These are phyloP conservation scores for Hoplias malabaricus DNA, from an alignment of 2,113 vertebrate genomes.

Conservation along the genomic window DNA sequence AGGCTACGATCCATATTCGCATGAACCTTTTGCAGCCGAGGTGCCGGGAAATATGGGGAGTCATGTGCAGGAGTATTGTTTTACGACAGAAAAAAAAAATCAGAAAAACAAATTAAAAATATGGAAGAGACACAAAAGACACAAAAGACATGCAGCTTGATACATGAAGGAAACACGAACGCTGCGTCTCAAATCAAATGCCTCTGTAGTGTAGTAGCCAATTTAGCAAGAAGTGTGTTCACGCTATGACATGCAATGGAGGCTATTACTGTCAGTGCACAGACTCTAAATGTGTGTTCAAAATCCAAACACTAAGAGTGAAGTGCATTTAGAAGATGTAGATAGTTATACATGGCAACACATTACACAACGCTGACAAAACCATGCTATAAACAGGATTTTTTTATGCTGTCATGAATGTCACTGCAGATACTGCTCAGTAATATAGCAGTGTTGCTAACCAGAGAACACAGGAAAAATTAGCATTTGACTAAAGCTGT, in stretches of 20 bases:
- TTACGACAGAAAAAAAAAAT: neutral
- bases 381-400: too few species aligned
- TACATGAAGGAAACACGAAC: neutral
- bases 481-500: too few species aligned
- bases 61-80: neutral
- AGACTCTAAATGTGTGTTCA: too few species aligned
- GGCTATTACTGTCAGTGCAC: neutral
- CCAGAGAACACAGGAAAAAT: too few species aligned
- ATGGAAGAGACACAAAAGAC: neutral
- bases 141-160: slow-evolving; percentile 3
- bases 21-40: neutral
- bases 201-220: neutral
- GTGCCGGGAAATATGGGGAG: neutral
- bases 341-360: too few species aligned
- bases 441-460: too few species aligned
- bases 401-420: too few species aligned
- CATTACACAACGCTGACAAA: too few species aligned
- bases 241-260: neutral
- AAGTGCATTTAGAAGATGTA: too few species aligned
- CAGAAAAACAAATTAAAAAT: slow-evolving; percentile 19
- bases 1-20: too few species aligned
- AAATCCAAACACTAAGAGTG: too few species aligned
- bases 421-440: too few species aligned
- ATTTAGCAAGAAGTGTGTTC: neutral
- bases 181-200: neutral